Evolutionary conservation across 2,888 invertebrate genomes (phyloP).

Genomic region (Ectemnius continuus): DNA sequence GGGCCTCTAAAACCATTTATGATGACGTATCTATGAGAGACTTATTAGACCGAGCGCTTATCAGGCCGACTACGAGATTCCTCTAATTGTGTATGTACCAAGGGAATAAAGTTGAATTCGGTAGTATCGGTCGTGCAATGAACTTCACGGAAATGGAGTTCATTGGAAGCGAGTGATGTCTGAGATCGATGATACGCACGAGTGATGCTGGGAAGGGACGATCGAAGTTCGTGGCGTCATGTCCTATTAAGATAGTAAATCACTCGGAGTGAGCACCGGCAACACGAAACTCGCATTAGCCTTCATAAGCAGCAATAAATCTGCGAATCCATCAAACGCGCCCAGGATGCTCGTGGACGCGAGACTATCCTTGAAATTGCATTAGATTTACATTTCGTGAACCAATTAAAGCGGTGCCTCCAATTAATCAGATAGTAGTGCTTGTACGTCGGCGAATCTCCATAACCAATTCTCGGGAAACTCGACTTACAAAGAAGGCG

Average conservation of each 20-base stretch:
- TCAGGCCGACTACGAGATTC: neutral
- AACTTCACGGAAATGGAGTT: too few relatives aligned
- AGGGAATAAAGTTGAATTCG: too few relatives aligned
- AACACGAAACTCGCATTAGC: slow-evolving; percentile 61
- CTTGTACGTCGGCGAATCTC: too few relatives aligned
- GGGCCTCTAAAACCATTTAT: too few relatives aligned
- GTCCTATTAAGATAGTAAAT: slow-evolving; percentile 60
- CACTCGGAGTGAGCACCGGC: slow-evolving; percentile 20
- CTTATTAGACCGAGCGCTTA: neutral
- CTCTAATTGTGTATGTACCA: too few relatives aligned
- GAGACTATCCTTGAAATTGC: slow-evolving; percentile 34
- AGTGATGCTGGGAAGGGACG: slow-evolving; percentile 37
- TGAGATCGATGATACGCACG: slow-evolving; percentile 38
- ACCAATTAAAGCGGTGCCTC: neutral
- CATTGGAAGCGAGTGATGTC: neutral
- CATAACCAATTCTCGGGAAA: too few relatives aligned
- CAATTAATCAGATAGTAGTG: too few relatives aligned
- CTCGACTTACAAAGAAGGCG: neutral
- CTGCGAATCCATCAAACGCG: slow-evolving; percentile 38
- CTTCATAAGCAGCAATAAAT: slow-evolving; percentile 51
- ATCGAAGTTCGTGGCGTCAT: slow-evolving; percentile 50
- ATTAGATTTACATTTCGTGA: slow-evolving; percentile 20
- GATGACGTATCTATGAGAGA: too few relatives aligned
- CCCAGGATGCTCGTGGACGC: slow-evolving; percentile 8
- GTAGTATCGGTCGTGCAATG: too few relatives aligned